phyloP scores from a whole-genome alignment of 2,797 vertebrate genomes.

The Heterohyrax brucei region DNA sequence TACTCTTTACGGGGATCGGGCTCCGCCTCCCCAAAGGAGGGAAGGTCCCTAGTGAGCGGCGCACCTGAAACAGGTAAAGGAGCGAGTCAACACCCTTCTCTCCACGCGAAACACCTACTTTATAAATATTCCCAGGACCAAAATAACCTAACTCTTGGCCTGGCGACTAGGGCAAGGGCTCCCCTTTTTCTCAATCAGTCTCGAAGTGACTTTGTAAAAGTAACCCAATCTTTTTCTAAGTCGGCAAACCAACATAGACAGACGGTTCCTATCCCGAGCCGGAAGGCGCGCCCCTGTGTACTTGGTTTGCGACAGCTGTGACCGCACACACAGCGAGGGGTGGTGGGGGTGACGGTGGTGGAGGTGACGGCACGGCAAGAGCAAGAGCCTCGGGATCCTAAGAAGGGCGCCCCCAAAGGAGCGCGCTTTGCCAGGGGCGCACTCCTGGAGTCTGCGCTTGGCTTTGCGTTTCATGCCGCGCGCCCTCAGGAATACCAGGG shows the following conservation, averaged over 20 bases:
- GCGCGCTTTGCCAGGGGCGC: no score
- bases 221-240: background rate
- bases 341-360: background rate
- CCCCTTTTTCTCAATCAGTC: background rate
- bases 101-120: conserved; percentile 14
- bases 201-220: background rate
- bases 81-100: background rate
- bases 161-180: background rate
- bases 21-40: background rate
- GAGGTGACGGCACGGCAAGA: no score
- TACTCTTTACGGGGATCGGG: background rate
- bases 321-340: background rate
- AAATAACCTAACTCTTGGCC: background rate
- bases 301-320: background rate
- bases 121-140: background rate
- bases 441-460: background rate
- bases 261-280: background rate
- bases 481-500: background rate
- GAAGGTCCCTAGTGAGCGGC: background rate
- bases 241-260: conserved; percentile 50
- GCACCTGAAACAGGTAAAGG: conserved; percentile 83
- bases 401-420: background rate
- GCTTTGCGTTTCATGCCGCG: background rate
- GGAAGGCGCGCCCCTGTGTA: background rate
- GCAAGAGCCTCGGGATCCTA: background rate